Evolutionary conservation across 1,140 invertebrate genomes (phyloP).

Genomic region (Brachystomella parvula): DNA sequence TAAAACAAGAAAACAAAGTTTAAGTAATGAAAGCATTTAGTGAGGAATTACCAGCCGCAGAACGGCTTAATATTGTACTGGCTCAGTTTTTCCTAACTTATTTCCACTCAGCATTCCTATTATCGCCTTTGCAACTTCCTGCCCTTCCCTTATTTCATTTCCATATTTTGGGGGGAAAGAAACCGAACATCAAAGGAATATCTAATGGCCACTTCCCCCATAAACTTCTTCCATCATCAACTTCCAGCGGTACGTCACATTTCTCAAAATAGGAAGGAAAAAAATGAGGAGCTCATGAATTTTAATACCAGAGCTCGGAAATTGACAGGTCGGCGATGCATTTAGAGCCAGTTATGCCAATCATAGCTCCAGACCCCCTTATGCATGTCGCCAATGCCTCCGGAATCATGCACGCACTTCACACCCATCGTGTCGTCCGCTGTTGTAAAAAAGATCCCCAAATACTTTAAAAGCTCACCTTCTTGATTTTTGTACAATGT

Average conservation of each 20-base stretch:
- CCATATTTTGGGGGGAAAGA: constrained; percentile 3
- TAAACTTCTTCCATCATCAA: neutral
- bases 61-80: no score
- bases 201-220: constrained; percentile 13
- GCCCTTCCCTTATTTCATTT: neutral
- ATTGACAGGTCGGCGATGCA: constrained; percentile 16
- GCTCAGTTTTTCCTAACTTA: no score
- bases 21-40: no score
- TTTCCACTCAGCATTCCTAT: neutral
- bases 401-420: no score
- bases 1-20: neutral
- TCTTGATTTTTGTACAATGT: no score
- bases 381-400: no score
- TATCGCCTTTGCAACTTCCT: neutral
- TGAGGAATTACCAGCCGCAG: no score
- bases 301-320: constrained; percentile 27
- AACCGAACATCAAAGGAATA: constrained; percentile 24
- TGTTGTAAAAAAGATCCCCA: no score
- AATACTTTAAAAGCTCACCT: constrained; percentile 6
- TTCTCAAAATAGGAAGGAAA: neutral
- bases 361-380: no score
- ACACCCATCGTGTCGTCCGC: no score
- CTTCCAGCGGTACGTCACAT: constrained; percentile 5
- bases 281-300: constrained; percentile 24
- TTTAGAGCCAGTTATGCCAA: neutral